Base-by-base conservation (phyloP, 1,140 invertebrate species). In the Schmidtea mediterranea region DNA sequence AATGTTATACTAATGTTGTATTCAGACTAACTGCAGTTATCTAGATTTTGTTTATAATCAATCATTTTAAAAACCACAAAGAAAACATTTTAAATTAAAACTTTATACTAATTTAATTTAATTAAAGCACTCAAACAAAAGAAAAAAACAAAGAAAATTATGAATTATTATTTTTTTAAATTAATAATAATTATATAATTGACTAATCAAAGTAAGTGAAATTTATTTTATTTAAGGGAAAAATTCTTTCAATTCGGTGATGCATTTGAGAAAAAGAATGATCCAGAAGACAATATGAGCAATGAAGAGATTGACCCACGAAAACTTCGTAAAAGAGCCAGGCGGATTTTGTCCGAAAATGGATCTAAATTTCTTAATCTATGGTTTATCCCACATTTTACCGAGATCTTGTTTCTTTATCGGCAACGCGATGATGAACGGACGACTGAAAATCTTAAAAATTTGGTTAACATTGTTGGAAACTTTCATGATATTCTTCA, bases 301-400 rank as follows among this genome's bases (percentile, higher is more conserved):
- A 54, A 55, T 1, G 51, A 63, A 6, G 48, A 52, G 19, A 52
- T 58, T 36, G 62, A 66, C 48, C 55, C 62, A 15, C 60, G 56
- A 58, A 63, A 53, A 45, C 15, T 48, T 43, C 58, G 59, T 50
- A 59, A 59, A 16, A 51, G 62, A 36, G 59, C 62, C 16, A 43
- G 59, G 3, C 56, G 58, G 2, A 48, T 66, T 3, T 50, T 66
- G 23, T 60, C 61, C 8, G 54, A 53, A 3, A 56, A 62, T 52
- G 64, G 64, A 8, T 51, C 55, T 37, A 53, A 59, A 43, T 52
- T 66, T 0, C 52, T 64, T 37, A 66, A 66, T 50, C 54, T 66
- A n/a, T 65, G 62, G 61, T 66, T 65, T 49, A 60, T 66, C 19
- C 64, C 64, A 2, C 61, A 65, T 47, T 55, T 59, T 46, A 55